phyloP scores from a whole-genome alignment of 2,113 vertebrate genomes.

The Stigmatopora argus region DNA sequence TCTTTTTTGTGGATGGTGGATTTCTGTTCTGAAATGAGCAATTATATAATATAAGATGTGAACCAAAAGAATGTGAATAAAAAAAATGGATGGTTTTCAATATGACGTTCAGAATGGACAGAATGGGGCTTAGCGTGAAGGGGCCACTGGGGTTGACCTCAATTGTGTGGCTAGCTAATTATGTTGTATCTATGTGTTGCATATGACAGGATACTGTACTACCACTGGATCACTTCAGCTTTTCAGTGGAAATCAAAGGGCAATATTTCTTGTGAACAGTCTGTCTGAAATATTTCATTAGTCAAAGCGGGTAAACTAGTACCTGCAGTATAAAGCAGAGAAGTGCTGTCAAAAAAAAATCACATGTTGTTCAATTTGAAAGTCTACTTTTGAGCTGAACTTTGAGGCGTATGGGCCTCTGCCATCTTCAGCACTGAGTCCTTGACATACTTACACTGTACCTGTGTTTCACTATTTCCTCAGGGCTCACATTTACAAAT shows the following conservation, averaged over 20 bases:
- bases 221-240: conserved; percentile 37
- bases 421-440: conserved; percentile 29
- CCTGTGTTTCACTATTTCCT: conserved; percentile 57
- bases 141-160: conserved; percentile 12
- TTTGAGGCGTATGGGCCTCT: conserved; percentile 15
- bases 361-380: background rate
- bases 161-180: conserved; percentile 7
- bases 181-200: conserved; percentile 41
- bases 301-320: conserved; percentile 33
- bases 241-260: conserved; percentile 54
- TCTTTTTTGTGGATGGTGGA: background rate
- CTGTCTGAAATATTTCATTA: conserved; percentile 27
- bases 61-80: conserved; percentile 54
- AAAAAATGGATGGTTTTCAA: conserved; percentile 39
- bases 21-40: conserved; percentile 29
- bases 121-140: conserved; percentile 5
- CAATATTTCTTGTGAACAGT: conserved; percentile 49
- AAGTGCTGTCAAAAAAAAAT: conserved; percentile 17
- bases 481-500: conserved; percentile 60
- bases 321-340: conserved; percentile 13
- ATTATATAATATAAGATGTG: conserved; percentile 58
- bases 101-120: conserved; percentile 12
- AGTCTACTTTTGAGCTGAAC: conserved; percentile 3
- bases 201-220: conserved; percentile 43
- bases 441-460: conserved; percentile 39